phyloP scores from a whole-genome alignment of 2,797 vertebrate genomes.

The Pterois miles region DNA sequence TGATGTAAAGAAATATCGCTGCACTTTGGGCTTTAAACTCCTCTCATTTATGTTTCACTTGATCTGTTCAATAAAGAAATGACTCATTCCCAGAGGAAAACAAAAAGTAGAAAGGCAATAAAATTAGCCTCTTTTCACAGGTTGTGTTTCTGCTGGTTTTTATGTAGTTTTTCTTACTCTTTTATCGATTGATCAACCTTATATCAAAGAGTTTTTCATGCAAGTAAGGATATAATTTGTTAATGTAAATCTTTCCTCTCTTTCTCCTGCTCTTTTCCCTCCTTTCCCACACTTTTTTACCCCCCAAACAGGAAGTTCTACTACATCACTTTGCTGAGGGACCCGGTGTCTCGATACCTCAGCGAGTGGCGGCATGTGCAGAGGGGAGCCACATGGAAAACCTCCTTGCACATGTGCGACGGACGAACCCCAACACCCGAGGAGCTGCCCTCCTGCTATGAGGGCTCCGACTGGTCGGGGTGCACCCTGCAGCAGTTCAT shows the following conservation, averaged over 20 bases:
- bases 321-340: conserved; percentile 96
- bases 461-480: conserved; percentile 97
- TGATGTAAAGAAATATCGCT: background rate
- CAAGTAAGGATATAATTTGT: background rate
- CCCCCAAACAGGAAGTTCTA: conserved; percentile 91
- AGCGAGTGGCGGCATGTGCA: conserved; percentile 98
- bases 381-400: conserved; percentile 97
- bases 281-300: background rate
- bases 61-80: background rate
- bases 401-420: conserved; percentile 97
- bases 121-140: background rate
- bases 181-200: background rate
- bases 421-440: conserved; percentile 95
- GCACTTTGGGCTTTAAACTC: background rate
- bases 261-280: background rate
- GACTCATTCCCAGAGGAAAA: background rate
- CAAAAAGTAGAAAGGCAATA: background rate
- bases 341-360: conserved; percentile 97
- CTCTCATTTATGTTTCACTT: background rate
- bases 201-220: background rate
- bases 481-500: conserved; percentile 98
- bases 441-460: conserved; percentile 96
- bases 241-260: background rate
- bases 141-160: background rate
- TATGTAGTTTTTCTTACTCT: background rate